These are phyloP conservation scores for Sthenelais limicola DNA, from an alignment of 2,888 invertebrate genomes.

Conservation along the genomic window DNA sequence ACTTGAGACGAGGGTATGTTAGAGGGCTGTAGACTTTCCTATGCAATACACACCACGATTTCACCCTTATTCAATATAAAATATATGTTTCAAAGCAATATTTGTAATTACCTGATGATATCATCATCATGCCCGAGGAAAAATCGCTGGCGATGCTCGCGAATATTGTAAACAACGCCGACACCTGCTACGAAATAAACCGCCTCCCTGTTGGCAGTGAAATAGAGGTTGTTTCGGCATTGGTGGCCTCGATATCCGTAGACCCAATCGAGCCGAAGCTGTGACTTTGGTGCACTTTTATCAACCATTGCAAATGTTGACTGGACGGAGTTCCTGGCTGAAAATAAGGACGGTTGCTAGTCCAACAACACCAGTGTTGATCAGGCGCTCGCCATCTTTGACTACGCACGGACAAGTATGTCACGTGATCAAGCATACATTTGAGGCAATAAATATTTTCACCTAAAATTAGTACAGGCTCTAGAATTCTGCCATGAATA, in stretches of 20 bases:
- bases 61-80: not conserved
- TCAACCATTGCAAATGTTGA: slow-evolving; percentile 41
- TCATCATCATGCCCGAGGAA: slow-evolving; percentile 73
- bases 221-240: slow-evolving; percentile 72
- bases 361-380: slow-evolving; percentile 18
- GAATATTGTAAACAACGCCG: slow-evolving; percentile 71
- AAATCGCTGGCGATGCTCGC: slow-evolving; percentile 70
- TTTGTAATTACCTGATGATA: slow-evolving; percentile 72
- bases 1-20: not conserved
- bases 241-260: slow-evolving; percentile 73
- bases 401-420: slow-evolving; percentile 19
- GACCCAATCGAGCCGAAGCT: slow-evolving; percentile 72
- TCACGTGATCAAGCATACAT: slow-evolving; percentile 39
- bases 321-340: not conserved
- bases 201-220: slow-evolving; percentile 69
- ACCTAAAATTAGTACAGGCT: too few relatives aligned
- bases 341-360: slow-evolving; percentile 12
- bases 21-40: too few relatives aligned
- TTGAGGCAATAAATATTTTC: too few relatives aligned
- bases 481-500: too few relatives aligned
- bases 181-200: slow-evolving; percentile 74
- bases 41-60: not conserved
- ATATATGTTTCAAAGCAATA: not conserved
- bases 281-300: slow-evolving; percentile 65
- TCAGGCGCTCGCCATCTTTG: slow-evolving; percentile 37